These are phyloP conservation scores for Chymomyza amoena DNA, from an alignment of 2,888 invertebrate genomes.

Conservation along the genomic window DNA sequence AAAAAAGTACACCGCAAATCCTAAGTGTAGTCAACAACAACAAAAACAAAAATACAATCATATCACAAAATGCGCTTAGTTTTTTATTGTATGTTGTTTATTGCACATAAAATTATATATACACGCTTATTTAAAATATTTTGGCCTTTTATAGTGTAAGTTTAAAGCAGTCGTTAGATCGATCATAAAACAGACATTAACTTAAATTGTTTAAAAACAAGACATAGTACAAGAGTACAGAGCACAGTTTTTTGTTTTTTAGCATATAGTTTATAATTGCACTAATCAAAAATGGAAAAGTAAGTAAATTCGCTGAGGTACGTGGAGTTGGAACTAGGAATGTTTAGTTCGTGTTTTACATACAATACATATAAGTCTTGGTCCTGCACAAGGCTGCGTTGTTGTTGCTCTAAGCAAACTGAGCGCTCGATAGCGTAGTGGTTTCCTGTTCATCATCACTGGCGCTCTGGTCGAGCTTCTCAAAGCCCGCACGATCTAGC, in stretches of 20 bases:
- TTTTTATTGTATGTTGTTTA: background rate
- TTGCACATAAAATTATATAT: constrained; percentile 1
- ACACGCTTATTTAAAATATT: background rate
- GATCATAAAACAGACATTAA: constrained; percentile 7
- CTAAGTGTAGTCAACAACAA: constrained; percentile 5
- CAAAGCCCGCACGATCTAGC: constrained; percentile 81
- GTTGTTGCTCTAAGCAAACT: constrained; percentile 59
- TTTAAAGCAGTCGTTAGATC: background rate
- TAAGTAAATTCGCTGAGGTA: constrained; percentile 59
- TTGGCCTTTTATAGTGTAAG: constrained; percentile 17
- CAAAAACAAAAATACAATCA: background rate
- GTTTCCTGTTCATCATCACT: constrained; percentile 83
- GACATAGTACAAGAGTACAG: background rate
- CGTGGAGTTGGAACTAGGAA: constrained; percentile 59
- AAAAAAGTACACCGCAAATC: background rate
- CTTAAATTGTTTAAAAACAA: constrained; percentile 12
- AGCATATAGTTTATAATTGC: background rate
- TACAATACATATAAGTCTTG: constrained; percentile 36
- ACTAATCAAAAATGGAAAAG: background rate
- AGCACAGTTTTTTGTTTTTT: background rate
- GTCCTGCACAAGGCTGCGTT: constrained; percentile 38
- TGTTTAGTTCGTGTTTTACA: constrained; percentile 45
- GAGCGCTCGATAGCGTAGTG: constrained; percentile 78
- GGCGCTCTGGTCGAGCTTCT: constrained; percentile 84
- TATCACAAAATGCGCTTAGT: background rate